These are phyloP conservation scores for Oligia fasciuncula DNA, from an alignment of 2,888 invertebrate genomes.

Conservation along the genomic window DNA sequence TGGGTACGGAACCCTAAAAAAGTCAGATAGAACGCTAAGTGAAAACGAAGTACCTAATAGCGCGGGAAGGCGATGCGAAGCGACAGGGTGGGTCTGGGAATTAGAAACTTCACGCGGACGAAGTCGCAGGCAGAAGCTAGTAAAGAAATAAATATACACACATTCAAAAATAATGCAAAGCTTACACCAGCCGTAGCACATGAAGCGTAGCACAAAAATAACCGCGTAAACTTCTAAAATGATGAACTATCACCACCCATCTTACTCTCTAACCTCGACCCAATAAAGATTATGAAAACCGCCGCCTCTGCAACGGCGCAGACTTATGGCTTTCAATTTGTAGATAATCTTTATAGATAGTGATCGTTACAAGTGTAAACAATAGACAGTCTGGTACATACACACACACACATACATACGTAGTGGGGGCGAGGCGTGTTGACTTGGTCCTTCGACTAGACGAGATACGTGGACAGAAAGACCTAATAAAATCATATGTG, in stretches of 20 bases:
- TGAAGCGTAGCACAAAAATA: slow-evolving; percentile 27
- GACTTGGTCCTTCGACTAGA: slow-evolving; percentile 30
- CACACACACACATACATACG: slow-evolving; percentile 3
- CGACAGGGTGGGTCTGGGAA: neutral
- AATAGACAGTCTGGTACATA: slow-evolving; percentile 54
- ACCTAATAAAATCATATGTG: slow-evolving; percentile 22
- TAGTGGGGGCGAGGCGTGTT: slow-evolving; percentile 12
- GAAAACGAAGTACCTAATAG: neutral
- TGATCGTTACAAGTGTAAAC: slow-evolving; percentile 65
- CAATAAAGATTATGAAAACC: slow-evolving; percentile 62
- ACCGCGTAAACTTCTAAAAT: slow-evolving; percentile 15
- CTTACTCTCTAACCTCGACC: slow-evolving; percentile 60
- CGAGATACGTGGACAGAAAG: slow-evolving; percentile 24
- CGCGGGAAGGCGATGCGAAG: neutral
- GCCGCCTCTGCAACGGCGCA: slow-evolving; percentile 46
- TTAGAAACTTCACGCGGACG: neutral
- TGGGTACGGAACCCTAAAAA: no score
- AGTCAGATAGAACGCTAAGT: neutral
- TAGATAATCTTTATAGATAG: slow-evolving; percentile 63
- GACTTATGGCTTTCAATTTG: slow-evolving; percentile 67
- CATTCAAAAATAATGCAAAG: neutral
- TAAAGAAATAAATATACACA: neutral
- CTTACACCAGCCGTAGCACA: neutral
- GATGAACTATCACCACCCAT: slow-evolving; percentile 58
- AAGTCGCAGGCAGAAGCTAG: neutral